Percentiles rank a stretch among this genome's conserved stretches.
These are phyloP conservation scores for Melanotaenia trifasciata DNA, from an alignment of 2,797 vertebrate genomes.

Conservation along the genomic window DNA sequence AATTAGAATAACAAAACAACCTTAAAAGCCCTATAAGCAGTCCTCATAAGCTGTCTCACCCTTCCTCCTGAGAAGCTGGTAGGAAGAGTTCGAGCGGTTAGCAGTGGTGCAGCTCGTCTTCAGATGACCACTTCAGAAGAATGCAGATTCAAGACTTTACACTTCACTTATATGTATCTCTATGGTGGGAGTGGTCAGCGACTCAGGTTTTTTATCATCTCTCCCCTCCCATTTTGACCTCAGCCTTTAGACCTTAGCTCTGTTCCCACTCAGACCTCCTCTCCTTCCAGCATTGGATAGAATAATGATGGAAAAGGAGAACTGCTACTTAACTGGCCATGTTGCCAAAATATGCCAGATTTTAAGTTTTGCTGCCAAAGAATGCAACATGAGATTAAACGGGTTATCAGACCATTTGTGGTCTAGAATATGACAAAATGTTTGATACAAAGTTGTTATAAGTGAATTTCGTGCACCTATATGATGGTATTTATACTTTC, in stretches of 20 bases:
- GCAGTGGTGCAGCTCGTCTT: conserved; percentile 43
- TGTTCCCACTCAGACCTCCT: conserved; percentile 51
- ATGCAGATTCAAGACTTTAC: conserved; percentile 71
- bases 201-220: conserved; percentile 72
- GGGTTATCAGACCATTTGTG: neutral
- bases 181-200: conserved; percentile 72
- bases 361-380: conserved; percentile 12
- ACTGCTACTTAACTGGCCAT: conserved; percentile 36
- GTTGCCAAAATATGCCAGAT: conserved; percentile 39
- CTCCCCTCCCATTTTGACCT: conserved; percentile 79
- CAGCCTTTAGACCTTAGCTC: conserved; percentile 62
- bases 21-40: conserved; percentile 10
- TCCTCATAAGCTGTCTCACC: conserved; percentile 18
- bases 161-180: conserved; percentile 80
- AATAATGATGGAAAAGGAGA: conserved; percentile 38
- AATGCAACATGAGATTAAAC: conserved; percentile 16
- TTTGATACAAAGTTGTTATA: neutral
- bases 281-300: conserved; percentile 53
- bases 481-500: neutral
- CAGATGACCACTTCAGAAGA: conserved; percentile 66
- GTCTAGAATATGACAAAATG: neutral
- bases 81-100: conserved; percentile 33
- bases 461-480: neutral
- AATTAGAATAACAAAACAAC: conserved; percentile 11
- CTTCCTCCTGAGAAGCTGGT: conserved; percentile 27